Percentiles rank a stretch among this genome's conserved stretches.
These are phyloP conservation scores for Zeuzera pyrina DNA, from an alignment of 2,888 invertebrate genomes.

Conservation along the genomic window DNA sequence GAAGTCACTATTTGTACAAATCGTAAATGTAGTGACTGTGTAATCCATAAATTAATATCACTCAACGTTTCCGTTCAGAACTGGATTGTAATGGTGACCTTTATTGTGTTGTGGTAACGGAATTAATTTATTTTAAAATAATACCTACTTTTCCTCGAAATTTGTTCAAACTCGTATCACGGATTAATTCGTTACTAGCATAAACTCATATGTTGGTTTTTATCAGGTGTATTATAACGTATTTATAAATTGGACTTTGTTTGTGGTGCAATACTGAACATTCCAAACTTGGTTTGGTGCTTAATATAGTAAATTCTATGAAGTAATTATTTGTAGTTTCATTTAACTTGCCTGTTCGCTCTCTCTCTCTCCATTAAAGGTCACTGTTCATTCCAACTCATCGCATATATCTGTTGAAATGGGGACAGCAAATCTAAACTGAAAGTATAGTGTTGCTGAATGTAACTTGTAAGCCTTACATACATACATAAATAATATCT, in stretches of 20 bases:
- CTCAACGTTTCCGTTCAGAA: conserved; percentile 5
- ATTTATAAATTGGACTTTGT: conserved; percentile 46
- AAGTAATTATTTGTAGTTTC: conserved; percentile 49
- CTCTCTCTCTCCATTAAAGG: conserved; percentile 48
- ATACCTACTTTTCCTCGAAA: conserved; percentile 18
- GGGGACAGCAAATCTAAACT: too few relatives aligned
- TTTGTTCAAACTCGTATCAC: background rate
- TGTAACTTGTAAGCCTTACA: too few relatives aligned
- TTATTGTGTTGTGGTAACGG: conserved; percentile 48
- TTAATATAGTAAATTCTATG: conserved; percentile 64
- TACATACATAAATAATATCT: too few relatives aligned
- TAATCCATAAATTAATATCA: conserved; percentile 19
- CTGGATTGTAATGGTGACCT: conserved; percentile 58
- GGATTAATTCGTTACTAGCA: conserved; percentile 27
- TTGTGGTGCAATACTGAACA: conserved; percentile 69
- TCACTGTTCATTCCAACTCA: too few relatives aligned
- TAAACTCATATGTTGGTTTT: too few relatives aligned
- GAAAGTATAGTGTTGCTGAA: too few relatives aligned
- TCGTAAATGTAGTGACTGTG: conserved; percentile 34
- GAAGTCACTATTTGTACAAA: conserved; percentile 70
- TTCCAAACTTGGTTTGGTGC: conserved; percentile 71
- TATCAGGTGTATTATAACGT: conserved; percentile 34
- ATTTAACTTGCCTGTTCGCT: conserved; percentile 51
- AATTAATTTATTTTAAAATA: conserved; percentile 45
- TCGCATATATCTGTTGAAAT: too few relatives aligned